These are phyloP conservation scores for Cheilosia variabilis DNA, from an alignment of 2,888 invertebrate species.

Conservation along the genomic window DNA sequence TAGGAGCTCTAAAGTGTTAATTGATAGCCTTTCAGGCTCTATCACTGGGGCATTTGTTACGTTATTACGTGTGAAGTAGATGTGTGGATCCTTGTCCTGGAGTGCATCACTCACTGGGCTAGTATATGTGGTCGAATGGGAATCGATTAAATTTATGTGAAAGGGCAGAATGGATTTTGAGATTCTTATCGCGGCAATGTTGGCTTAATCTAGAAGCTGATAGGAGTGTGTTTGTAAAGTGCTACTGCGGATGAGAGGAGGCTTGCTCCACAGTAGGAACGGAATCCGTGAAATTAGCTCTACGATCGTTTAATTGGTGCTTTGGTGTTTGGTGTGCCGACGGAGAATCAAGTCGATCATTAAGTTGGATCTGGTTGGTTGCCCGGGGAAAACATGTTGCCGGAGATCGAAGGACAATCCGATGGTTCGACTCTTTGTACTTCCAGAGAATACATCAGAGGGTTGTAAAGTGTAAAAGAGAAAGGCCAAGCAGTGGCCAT, in stretches of 20 bases:
- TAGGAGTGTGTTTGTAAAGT: neutral
- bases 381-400: too few relatives aligned
- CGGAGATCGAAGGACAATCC: too few relatives aligned
- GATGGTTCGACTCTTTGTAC: too few relatives aligned
- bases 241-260: conserved; percentile 8
- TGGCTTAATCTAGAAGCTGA: conserved; percentile 43
- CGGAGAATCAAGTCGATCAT: too few relatives aligned
- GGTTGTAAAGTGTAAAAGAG: too few relatives aligned
- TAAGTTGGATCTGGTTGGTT: too few relatives aligned
- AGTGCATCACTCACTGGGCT: conserved; percentile 44
- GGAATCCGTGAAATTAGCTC: conserved; percentile 25
- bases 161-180: conserved; percentile 33
- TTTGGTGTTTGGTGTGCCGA: neutral
- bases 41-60: conserved; percentile 64
- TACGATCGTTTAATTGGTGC: conserved; percentile 7
- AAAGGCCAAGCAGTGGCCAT: too few relatives aligned
- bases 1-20: conserved; percentile 73
- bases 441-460: too few relatives aligned
- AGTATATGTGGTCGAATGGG: conserved; percentile 14
- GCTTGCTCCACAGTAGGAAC: neutral
- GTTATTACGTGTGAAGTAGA: conserved; percentile 73
- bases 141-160: conserved; percentile 60
- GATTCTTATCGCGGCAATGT: conserved; percentile 61
- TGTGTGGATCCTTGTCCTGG: conserved; percentile 60
- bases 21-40: conserved; percentile 70